Conservation (phyloP, 2,797 vertebrate genomes). For the Betta splendens region DNA sequence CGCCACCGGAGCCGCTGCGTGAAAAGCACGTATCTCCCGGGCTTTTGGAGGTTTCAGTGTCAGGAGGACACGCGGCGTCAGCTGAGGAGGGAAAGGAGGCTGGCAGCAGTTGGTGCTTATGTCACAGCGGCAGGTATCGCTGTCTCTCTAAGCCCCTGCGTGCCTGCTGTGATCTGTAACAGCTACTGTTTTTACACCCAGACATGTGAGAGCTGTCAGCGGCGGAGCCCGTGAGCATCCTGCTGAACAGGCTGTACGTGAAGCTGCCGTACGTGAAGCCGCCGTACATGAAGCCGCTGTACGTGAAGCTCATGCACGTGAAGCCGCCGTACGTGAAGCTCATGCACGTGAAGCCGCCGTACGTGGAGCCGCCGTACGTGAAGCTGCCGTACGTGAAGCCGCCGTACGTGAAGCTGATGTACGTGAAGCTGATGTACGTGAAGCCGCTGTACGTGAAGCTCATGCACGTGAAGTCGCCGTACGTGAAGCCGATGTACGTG, state of each 20-base stretch:
- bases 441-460: neutral
- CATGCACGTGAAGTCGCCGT: neutral
- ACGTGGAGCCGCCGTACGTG: too few species aligned
- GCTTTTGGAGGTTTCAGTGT: slow-evolving; percentile 40
- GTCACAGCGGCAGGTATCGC: slow-evolving; percentile 57
- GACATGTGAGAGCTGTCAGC: slow-evolving; percentile 51
- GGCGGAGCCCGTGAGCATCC: slow-evolving; percentile 14
- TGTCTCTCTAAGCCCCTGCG: slow-evolving; percentile 57
- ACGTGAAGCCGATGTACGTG: slow-evolving; percentile 2
- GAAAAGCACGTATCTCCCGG: slow-evolving; percentile 5
- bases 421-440: too few species aligned
- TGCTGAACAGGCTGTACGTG: neutral
- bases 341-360: neutral
- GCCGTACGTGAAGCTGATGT: slow-evolving; percentile 6
- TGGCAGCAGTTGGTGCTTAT: slow-evolving; percentile 43
- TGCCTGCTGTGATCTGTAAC: slow-evolving; percentile 45
- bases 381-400: too few species aligned
- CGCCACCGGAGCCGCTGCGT: slow-evolving; percentile 12
- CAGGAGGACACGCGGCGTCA: slow-evolving; percentile 4
- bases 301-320: slow-evolving; percentile 2
- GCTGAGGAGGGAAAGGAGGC: neutral
- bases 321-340: neutral
- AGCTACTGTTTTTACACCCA: slow-evolving; percentile 58
- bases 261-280: neutral
- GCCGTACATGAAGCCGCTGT: neutral